Conservation (phyloP, 2,888 invertebrate genomes). For the Epinotia demarniana region DNA sequence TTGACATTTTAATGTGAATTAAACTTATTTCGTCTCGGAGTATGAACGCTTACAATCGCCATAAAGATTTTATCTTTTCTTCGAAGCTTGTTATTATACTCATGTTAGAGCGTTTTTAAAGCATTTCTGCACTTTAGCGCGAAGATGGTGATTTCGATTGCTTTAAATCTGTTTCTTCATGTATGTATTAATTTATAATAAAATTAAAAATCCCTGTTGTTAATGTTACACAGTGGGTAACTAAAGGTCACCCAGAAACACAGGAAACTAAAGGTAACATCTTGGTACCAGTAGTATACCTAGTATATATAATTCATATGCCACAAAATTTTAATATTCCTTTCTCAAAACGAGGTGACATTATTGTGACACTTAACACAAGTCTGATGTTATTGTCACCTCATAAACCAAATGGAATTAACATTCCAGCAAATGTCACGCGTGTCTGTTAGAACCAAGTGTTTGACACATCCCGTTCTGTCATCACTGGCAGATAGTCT, state of each 20-base stretch:
- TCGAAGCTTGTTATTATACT: constrained; percentile 29
- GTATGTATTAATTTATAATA: not conserved
- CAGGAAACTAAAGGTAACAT: no score
- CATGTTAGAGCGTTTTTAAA: constrained; percentile 5
- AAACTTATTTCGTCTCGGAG: constrained; percentile 27
- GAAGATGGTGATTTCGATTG: constrained; percentile 11
- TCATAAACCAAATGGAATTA: constrained; percentile 26
- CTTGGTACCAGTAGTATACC: no score
- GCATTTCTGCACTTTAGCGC: constrained; percentile 20
- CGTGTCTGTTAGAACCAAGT: constrained; percentile 4
- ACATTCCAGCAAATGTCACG: constrained; percentile 19
- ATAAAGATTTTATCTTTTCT: constrained; percentile 34
- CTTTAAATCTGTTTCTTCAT: constrained; percentile 6
- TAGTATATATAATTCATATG: not conserved
- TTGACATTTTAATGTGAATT: constrained; percentile 32
- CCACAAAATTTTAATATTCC: not conserved
- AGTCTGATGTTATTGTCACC: constrained; percentile 7
- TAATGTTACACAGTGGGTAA: no score
- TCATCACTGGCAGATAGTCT: constrained; percentile 55
- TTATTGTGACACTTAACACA: not conserved
- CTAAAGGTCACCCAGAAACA: no score
- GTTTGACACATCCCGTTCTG: constrained; percentile 48
- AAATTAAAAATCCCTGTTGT: not conserved
- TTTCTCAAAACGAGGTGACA: not conserved
- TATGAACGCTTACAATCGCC: constrained; percentile 16